Evolutionary conservation across 2,113 vertebrate species (phyloP), one percentile per base, ranked within the genome.

Genomic region (Polyodon spathula): DNA sequence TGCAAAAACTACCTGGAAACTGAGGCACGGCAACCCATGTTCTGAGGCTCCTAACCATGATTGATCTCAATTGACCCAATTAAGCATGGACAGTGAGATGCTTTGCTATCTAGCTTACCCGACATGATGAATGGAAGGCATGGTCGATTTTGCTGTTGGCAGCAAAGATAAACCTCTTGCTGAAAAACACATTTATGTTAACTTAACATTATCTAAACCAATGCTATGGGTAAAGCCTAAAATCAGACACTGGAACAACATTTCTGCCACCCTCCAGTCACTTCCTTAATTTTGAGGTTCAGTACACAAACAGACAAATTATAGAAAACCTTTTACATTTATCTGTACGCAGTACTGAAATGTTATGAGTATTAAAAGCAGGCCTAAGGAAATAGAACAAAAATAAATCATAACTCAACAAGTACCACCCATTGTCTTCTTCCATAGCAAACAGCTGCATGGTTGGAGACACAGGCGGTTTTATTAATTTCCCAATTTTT

Each of bases 31-130:
- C 43, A 12, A 38, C 9, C 42, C 52, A 27, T 27, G 52, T 16
- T n/a, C 37, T 55, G 12, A 50, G 12, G 48, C 27, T 42, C 37
- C 11, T 16, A 38, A 38, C 38, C 5, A 40, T 39, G 37, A 40
- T 37, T 15, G 59, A 54, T 54, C 60, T 61, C 60, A 51, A 42
- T 6, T 61, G 60, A 61, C 60, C 60, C 37, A 54, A 41, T 61
- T 54, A 61, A 40, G 52, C 4, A 9, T n/a, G 46, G 6, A 37
- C 14, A 60, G 43, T 5, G 58, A 8, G 37, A 6, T 48, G n/a
- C 37, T 40, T 48, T 15, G 44, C 10, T 12, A 4, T 14, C 8
- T 37, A 37, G 46, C 6, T 27, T 37, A 11, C 12, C 16, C 43
- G 27, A 12, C 7, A 15, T n/a, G 2, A 27, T 59, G 58, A 37